Percentiles rank a stretch among this genome's conserved stretches.
phyloP scores from a whole-genome alignment of 2,113 vertebrate species.

The Apteryx owenii region DNA sequence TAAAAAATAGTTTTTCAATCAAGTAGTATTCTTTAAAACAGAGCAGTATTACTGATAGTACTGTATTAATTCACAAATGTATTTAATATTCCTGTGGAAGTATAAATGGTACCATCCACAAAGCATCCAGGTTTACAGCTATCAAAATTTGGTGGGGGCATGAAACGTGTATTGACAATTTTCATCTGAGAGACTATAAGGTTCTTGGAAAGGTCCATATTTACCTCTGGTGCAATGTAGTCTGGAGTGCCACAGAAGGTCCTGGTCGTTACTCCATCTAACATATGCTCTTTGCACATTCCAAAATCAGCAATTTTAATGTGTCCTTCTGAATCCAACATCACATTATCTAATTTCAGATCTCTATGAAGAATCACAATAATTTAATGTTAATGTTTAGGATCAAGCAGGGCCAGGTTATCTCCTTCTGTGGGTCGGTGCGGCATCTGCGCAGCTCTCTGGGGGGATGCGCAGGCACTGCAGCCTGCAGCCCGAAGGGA shows the following conservation, averaged over 20 bases:
- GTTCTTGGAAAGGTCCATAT: neutral
- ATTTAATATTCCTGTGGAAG: neutral
- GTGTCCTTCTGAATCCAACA: slow-evolving; percentile 95
- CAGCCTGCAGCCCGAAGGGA: too few species aligned
- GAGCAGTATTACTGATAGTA: neutral
- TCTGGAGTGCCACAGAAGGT: slow-evolving; percentile 98
- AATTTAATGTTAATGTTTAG: neutral
- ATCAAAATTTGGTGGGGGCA: neutral
- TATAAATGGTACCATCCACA: neutral
- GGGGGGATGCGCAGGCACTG: accelerated
- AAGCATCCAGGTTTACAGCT: neutral
- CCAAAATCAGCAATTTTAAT: slow-evolving; percentile 99
- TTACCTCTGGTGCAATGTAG: slow-evolving; percentile 98
- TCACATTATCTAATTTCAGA: slow-evolving; percentile 96
- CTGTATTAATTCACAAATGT: neutral
- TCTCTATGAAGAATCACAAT: slow-evolving; percentile 80
- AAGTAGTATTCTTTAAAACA: neutral
- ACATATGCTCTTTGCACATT: slow-evolving; percentile 98
- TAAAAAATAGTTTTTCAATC: neutral
- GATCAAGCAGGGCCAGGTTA: neutral
- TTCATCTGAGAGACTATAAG: neutral
- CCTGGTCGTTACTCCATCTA: slow-evolving; percentile 87
- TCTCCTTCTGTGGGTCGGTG: neutral
- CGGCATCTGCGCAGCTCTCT: accelerated
- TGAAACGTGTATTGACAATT: neutral